These are phyloP conservation scores for Chironex yamaguchii DNA, from an alignment of 30 jellyfish, hydroid and myxozoan genomes.

Conservation along the genomic window DNA sequence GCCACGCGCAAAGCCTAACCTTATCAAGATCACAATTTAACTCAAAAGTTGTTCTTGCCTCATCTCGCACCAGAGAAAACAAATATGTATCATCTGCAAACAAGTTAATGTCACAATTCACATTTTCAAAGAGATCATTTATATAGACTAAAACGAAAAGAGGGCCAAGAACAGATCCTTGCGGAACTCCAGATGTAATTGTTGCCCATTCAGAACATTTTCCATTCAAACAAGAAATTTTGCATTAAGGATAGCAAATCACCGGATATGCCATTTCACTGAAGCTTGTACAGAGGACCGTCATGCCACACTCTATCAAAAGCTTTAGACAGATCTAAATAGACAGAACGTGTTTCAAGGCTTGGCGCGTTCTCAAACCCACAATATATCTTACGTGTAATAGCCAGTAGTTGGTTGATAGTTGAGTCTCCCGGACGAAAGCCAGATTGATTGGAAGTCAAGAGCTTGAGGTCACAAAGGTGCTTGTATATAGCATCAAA, in stretches of 20 bases:
- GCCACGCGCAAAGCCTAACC: too few species aligned
- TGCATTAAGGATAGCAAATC: neutral
- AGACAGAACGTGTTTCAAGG: constrained; percentile 44
- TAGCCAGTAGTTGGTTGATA: constrained; percentile 27
- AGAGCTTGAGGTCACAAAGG: constrained; percentile 39
- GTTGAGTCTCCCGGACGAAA: constrained; percentile 64
- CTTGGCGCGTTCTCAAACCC: constrained; percentile 53
- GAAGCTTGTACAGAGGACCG: constrained; percentile 16
- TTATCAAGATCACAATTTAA: constrained; percentile 34
- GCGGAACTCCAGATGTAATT: constrained; percentile 4
- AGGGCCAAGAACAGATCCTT: constrained; percentile 54
- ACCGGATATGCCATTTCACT: constrained; percentile 50
- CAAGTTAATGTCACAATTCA: constrained; percentile 3
- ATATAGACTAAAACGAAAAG: constrained; percentile 19
- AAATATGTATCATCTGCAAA: constrained; percentile 14
- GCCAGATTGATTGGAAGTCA: constrained; percentile 66
- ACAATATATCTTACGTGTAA: constrained; percentile 26
- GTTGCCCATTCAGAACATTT: constrained; percentile 7
- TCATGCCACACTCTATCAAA: constrained; percentile 48
- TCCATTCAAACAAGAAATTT: constrained; percentile 31
- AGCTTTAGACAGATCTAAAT: constrained; percentile 32
- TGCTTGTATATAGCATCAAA: constrained; percentile 48
- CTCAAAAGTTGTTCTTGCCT: constrained; percentile 44
- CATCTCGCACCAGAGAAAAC: neutral
- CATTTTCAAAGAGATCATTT: constrained; percentile 16